Percentiles rank a stretch among this genome's conserved stretches.
Conservation (phyloP, 1,140 invertebrate species). For the Drosophila nasuta region DNA sequence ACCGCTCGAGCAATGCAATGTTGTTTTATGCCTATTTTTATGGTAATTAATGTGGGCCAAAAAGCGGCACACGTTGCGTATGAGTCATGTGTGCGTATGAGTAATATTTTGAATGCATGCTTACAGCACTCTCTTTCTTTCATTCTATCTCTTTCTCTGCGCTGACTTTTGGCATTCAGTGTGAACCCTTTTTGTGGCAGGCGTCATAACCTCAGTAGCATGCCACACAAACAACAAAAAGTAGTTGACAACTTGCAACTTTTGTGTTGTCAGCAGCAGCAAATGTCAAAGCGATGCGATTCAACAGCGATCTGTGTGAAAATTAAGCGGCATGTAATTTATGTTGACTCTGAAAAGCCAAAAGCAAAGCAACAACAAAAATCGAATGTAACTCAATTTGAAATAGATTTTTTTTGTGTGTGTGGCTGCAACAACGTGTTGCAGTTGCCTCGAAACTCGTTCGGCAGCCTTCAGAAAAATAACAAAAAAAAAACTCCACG, state of each 20-base stretch:
- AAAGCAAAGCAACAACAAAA: slow-evolving; percentile 24
- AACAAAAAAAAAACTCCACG: slow-evolving; percentile 48
- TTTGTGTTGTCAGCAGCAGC: neutral
- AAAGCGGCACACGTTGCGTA: neutral
- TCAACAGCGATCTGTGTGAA: slow-evolving; percentile 41
- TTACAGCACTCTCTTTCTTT: too few species aligned
- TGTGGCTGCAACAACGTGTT: slow-evolving; percentile 22
- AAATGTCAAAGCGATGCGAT: slow-evolving; percentile 39
- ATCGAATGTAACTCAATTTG: slow-evolving; percentile 78
- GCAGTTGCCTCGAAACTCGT: slow-evolving; percentile 57
- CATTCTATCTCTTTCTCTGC: neutral
- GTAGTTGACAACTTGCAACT: too few species aligned
- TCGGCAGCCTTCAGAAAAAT: slow-evolving; percentile 68
- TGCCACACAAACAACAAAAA: too few species aligned
- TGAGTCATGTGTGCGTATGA: slow-evolving; percentile 55
- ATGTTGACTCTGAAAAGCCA: slow-evolving; percentile 70
- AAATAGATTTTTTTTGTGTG: slow-evolving; percentile 57
- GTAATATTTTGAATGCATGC: slow-evolving; percentile 38
- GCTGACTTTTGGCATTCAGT: slow-evolving; percentile 52
- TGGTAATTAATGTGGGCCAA: slow-evolving; percentile 72
- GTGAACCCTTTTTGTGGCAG: slow-evolving; percentile 39
- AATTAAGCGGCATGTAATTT: slow-evolving; percentile 74
- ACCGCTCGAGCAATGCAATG: too few species aligned
- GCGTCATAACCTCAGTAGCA: slow-evolving; percentile 67
- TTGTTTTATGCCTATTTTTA: slow-evolving; percentile 56